These are phyloP conservation scores for Rhabdomys pumilio DNA, from an alignment of 2,797 vertebrate species.

Conservation along the genomic window DNA sequence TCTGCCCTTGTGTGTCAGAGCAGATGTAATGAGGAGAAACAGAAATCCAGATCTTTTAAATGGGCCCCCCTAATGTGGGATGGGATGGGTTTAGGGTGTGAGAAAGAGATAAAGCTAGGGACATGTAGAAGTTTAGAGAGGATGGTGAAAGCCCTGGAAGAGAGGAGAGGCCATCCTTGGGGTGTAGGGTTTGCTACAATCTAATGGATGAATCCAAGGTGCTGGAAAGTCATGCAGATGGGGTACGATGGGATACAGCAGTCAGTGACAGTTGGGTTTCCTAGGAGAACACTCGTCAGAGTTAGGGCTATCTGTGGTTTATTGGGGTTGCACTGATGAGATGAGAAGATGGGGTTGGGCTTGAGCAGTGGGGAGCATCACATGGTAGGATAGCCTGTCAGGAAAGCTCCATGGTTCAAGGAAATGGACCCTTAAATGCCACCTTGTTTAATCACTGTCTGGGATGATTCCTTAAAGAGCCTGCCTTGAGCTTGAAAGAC, in stretches of 20 bases:
- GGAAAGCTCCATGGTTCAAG: neutral
- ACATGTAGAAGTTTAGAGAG: neutral
- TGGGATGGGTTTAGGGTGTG: neutral
- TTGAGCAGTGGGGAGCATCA: neutral
- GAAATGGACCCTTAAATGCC: neutral
- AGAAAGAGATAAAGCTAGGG: neutral
- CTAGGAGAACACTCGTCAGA: neutral
- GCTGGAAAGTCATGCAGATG: neutral
- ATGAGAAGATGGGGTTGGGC: neutral
- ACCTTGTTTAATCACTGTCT: neutral
- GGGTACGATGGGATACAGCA: neutral
- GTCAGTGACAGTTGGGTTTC: neutral
- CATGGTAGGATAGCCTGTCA: fast-evolving
- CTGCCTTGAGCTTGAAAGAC: neutral
- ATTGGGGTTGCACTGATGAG: neutral
- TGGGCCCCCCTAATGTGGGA: too few relatives aligned
- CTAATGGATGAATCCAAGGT: neutral
- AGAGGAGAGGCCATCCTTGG: neutral
- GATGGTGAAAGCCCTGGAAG: neutral
- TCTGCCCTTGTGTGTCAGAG: neutral
- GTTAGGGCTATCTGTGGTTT: neutral
- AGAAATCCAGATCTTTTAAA: neutral
- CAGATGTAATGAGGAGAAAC: neutral
- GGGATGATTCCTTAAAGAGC: neutral
- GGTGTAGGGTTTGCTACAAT: too few relatives aligned